Base-by-base conservation (phyloP, 1,140 invertebrate species). In the Capitella teleta region DNA sequence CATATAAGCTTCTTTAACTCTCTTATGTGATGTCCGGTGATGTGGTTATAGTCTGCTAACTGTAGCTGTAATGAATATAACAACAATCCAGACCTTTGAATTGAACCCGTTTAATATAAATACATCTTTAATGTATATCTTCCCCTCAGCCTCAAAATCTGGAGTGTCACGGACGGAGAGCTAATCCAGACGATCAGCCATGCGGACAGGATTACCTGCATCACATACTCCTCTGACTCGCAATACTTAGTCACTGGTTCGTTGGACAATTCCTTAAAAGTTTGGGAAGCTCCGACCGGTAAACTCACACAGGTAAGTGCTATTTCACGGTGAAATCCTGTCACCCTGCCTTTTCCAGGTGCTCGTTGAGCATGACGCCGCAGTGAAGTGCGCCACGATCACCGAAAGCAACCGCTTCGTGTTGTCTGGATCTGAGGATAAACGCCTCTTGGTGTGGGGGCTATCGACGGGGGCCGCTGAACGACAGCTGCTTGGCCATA, bases 401-500 rank as follows among this genome's bases (percentile, higher is more conserved):
- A 61, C 68, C 1, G 51, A 61, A n/a, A 52, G 55, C 18, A 66
- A 61, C 49, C 58, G 61, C 21, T 79, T 86, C 56, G 82, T 87
- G 0, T 80, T 88, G 0, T 87, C 85, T 0, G 87, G 86, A 0
- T 87, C 86, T 0, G 79, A 81, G 61, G 86, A 90, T 59, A 82
- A 79, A 34, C 86, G 85, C 67, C 73, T 88, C 1, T 85, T 90
- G 18, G 79, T 88, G 2, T 90, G 85, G 85, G 85, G 87, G 61
- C 82, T 88, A 54, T 82, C 84, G 42, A 87, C 84, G 0, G 86
- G 86, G 1, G 78, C 79, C 14, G 85, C 87, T 61, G 64, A 84
- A 1, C 84, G 87, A 57, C 80, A 84, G 0, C 67, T 90, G 12
- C 80, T 79, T 1, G 84, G 85, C 1, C 86, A 90, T 67, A 69